Evolutionary conservation across 2,888 invertebrate species (phyloP), one percentile per base, ranked within the genome.

Genomic region (Heteropelma amictum): DNA sequence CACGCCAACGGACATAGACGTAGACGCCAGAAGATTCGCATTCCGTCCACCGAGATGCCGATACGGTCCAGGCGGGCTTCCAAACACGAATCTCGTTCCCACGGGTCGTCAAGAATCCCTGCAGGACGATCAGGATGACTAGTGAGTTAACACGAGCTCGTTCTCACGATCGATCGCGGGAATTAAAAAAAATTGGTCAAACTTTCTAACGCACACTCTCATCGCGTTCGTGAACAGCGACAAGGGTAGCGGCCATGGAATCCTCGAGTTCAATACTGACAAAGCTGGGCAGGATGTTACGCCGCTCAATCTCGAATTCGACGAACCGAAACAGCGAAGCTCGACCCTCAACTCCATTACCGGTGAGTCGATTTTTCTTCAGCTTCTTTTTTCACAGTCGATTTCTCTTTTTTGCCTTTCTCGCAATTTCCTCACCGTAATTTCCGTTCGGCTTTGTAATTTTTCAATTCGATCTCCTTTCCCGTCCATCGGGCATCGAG

Each of bases 231-330:
- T 47, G 45, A 45, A 64, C 58, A 90, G 90, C 72, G 90, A 90
- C 38, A 89, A 89, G 80, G 85, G 85, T 40, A 87, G 85, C 78
- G 94, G 94, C 67, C 93, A 94, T 74, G 94, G 94, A 45, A 94
- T 95, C 81, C 89, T 97, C 63, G 96, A 97, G 89, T 96, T 97
- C 89, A 93, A 95, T 21, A 95, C 97, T 0, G 95, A 95, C 78
- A 96, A 96, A 87, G 96, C 96, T 0, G 96, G 96, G 0, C 94
- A 94, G 84, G 96, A 97, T 86, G 95, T 96, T 65, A 96, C 96
- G 1, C 96, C 96, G 0, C 92, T 96, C 78, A 96, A 96, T 89
- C 92, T 95, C 81, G 93, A 95, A 85, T 96, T 95, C 85, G 93
- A 93, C 80, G 92, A 92, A 71, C 92, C 91, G 64, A 93, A 93